These are phyloP conservation scores for Clarias magur DNA, from an alignment of 2,113 vertebrate species.

Conservation along the genomic window DNA sequence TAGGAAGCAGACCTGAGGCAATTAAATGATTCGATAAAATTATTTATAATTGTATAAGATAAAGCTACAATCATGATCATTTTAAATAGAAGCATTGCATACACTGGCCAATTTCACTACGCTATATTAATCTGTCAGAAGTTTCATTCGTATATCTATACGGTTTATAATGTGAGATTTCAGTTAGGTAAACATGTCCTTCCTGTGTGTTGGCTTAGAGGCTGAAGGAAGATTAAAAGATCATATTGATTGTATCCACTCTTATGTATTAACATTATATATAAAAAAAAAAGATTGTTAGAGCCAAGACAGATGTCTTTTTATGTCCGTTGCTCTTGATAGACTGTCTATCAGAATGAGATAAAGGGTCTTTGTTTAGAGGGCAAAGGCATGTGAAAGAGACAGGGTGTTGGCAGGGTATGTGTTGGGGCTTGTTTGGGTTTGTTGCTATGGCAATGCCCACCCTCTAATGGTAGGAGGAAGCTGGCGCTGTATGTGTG, in stretches of 20 bases:
- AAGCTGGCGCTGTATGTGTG: constrained; percentile 27
- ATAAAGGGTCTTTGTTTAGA: constrained; percentile 55
- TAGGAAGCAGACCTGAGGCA: not conserved
- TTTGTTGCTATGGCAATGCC: constrained; percentile 65
- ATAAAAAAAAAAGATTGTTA: constrained; percentile 15
- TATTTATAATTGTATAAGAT: not conserved
- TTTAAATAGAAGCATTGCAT: not conserved
- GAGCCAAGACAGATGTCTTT: not conserved
- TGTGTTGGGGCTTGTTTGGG: constrained; percentile 73
- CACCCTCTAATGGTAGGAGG: constrained; percentile 48
- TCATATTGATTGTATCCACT: constrained; percentile 8
- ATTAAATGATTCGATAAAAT: not conserved
- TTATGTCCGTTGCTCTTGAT: constrained; percentile 4
- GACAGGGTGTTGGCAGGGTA: constrained; percentile 19
- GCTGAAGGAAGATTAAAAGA: not conserved
- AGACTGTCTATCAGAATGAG: constrained; percentile 22
- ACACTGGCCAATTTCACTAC: not conserved
- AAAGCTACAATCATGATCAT: not conserved
- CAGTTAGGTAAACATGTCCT: constrained; percentile 10
- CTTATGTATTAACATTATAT: not conserved
- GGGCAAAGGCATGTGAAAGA: constrained; percentile 35
- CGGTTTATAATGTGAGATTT: not conserved
- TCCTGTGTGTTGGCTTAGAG: not conserved
- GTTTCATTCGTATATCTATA: not conserved
- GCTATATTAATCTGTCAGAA: not conserved